phyloP scores from a whole-genome alignment of 2,113 vertebrate species.

The Thymallus thymallus region DNA sequence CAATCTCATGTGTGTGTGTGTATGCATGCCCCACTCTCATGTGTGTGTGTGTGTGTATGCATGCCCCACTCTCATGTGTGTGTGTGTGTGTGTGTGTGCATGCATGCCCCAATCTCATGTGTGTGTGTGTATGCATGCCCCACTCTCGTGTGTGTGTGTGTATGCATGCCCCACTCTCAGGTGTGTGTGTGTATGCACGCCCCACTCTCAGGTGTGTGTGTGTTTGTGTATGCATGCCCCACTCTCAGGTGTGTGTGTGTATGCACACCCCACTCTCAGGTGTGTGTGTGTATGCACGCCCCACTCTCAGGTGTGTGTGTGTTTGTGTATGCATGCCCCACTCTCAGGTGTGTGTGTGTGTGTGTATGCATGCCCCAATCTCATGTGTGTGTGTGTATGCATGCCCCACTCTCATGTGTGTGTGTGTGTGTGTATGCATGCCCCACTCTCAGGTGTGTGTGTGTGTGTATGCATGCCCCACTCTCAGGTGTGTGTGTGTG shows the following conservation, averaged over 20 bases:
- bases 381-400: conserved; percentile 35
- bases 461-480: no score
- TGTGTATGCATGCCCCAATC: conserved; percentile 15
- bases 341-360: conserved; percentile 58
- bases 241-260: conserved; percentile 64
- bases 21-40: conserved; percentile 76
- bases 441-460: conserved; percentile 69
- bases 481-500: conserved; percentile 30
- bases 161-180: no score
- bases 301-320: no score
- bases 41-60: conserved; percentile 2
- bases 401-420: no score
- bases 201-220: no score
- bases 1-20: conserved; percentile 66
- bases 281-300: conserved; percentile 31
- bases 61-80: no score
- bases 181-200: conserved; percentile 29
- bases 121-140: conserved; percentile 71
- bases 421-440: conserved; percentile 69
- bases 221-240: conserved; percentile 72
- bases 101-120: no score
- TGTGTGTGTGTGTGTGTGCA: conserved; percentile 32
- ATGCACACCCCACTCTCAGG: no score
- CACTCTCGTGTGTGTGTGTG: conserved; percentile 64
- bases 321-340: conserved; percentile 72